Evolutionary conservation across 2,888 invertebrate species (phyloP).

Genomic region (Lasioglossum lativentre): DNA sequence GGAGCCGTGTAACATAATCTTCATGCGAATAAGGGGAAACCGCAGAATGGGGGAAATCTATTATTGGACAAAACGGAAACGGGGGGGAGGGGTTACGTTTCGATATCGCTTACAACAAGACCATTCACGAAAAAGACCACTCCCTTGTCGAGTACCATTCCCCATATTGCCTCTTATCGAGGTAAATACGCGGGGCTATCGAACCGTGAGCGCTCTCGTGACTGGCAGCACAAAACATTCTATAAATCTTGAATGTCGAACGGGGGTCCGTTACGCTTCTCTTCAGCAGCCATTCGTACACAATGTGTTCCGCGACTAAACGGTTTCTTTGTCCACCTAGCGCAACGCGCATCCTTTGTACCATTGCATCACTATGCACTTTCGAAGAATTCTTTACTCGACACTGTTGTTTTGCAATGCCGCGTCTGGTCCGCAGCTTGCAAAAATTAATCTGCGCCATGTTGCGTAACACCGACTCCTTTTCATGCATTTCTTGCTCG

Average conservation of each 20-base stretch:
- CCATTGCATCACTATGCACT: neutral
- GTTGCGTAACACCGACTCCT: conserved; percentile 7
- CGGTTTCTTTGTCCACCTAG: conserved; percentile 9
- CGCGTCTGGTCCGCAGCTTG: neutral
- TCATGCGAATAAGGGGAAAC: conserved; percentile 56
- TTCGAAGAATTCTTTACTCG: neutral
- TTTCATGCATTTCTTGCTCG: neutral
- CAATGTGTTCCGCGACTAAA: neutral
- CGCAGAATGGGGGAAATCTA: conserved; percentile 55
- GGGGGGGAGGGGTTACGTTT: conserved; percentile 40
- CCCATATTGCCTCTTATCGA: conserved; percentile 50
- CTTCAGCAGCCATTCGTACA: neutral
- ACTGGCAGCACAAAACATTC: conserved; percentile 41
- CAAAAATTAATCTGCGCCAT: conserved; percentile 3
- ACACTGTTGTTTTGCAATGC: neutral
- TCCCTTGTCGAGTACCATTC: conserved; percentile 23
- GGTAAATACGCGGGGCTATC: conserved; percentile 47
- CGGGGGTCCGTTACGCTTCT: conserved; percentile 7
- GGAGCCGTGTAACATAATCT: conserved; percentile 44
- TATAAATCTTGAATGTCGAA: conserved; percentile 32
- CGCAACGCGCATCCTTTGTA: conserved; percentile 1
- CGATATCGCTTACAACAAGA: conserved; percentile 57
- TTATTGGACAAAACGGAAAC: conserved; percentile 62
- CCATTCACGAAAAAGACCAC: conserved; percentile 58
- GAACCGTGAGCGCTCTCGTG: conserved; percentile 40